Base-by-base conservation (phyloP, 2,888 invertebrate genomes). In the Drosophila maculinotata region DNA sequence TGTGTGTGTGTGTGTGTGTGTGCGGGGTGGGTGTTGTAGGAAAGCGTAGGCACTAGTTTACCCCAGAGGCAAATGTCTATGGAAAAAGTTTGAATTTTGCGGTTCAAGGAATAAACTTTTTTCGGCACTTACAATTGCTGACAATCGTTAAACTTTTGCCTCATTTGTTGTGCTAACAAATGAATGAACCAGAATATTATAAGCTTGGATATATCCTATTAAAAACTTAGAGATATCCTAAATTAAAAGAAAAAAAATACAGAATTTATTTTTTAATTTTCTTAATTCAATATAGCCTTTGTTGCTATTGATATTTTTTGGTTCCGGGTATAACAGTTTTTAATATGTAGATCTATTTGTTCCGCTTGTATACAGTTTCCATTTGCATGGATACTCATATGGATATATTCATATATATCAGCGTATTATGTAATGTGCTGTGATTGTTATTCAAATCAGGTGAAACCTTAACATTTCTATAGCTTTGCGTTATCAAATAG, bases 91-190 rank as follows among this genome's bases (percentile, higher is more conserved):
- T 28, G n/a, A 30, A 36, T 48, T 44, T 41, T 60, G 59, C 33
- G 65, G 70, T 42, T 53, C 28, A 33, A 15, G 48, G 33, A 25
- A 49, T 14, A 44, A 71, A 72, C 59, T 65, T 72, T 47, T 38
- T 38, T 26, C 28, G 23, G 14, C 49, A 60, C 45, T 60, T 54
- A 23, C 12, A 47, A 64, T 45, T 48, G 53, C 28, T 44, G 26
- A 63, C 45, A 53, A 62, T 33, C 28, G 25, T 48, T 47, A 10
- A 42, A 44, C 41, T 75, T 59, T 20, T 15, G 52, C 41, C 33
- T 41, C 47, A 69, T 75, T 72, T 58, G 51, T 12, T 64, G 17
- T 12, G 14, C 41, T 33, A 64, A 72, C 45, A 53, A 56, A 39
- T 41, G 14, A 31, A 15, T 26, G 2, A 8, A 12, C 5, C 12